phyloP scores from a whole-genome alignment of 2,888 invertebrate species.

The Yponomeuta cagnagella region DNA sequence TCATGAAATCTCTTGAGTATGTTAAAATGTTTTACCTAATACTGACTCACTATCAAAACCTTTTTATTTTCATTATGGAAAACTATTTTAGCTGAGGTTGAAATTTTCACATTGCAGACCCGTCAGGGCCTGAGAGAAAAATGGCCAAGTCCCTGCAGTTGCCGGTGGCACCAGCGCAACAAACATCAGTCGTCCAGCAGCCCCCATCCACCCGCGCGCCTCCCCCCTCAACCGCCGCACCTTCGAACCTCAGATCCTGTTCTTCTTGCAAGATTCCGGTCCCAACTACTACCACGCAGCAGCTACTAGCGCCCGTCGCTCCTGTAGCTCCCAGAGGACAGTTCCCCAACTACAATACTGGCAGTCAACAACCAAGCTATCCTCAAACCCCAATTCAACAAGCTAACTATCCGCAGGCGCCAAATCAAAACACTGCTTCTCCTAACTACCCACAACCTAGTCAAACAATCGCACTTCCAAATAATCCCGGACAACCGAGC shows the following conservation, averaged over 20 bases:
- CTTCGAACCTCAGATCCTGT: slow-evolving; percentile 57
- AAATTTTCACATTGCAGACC: slow-evolving; percentile 35
- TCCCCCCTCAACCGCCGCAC: slow-evolving; percentile 23
- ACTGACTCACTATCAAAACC: too few relatives aligned
- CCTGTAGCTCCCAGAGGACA: slow-evolving; percentile 23
- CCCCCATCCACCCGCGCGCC: background rate
- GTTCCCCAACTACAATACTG: slow-evolving; percentile 12
- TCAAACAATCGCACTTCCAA: slow-evolving; percentile 13
- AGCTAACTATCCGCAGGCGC: slow-evolving; percentile 24
- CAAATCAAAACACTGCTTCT: slow-evolving; percentile 1
- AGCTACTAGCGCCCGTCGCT: slow-evolving; percentile 16
- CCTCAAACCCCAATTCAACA: slow-evolving; percentile 20
- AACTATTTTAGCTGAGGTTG: slow-evolving; percentile 15
- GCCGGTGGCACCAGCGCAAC: slow-evolving; percentile 28
- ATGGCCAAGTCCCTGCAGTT: slow-evolving; percentile 50
- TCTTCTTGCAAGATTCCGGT: slow-evolving; percentile 77
- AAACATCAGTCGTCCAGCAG: background rate
- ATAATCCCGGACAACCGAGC: slow-evolving; percentile 15
- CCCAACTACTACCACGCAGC: slow-evolving; percentile 52
- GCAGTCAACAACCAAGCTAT: slow-evolving; percentile 17
- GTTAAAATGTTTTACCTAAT: too few relatives aligned
- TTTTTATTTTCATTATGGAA: background rate
- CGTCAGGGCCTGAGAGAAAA: slow-evolving; percentile 29
- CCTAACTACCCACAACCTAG: slow-evolving; percentile 12
- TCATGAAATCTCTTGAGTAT: too few relatives aligned